Percentiles rank a stretch among this genome's conserved stretches.
phyloP scores from a whole-genome alignment of 2,797 vertebrate species.

The Champsocephalus gunnari region DNA sequence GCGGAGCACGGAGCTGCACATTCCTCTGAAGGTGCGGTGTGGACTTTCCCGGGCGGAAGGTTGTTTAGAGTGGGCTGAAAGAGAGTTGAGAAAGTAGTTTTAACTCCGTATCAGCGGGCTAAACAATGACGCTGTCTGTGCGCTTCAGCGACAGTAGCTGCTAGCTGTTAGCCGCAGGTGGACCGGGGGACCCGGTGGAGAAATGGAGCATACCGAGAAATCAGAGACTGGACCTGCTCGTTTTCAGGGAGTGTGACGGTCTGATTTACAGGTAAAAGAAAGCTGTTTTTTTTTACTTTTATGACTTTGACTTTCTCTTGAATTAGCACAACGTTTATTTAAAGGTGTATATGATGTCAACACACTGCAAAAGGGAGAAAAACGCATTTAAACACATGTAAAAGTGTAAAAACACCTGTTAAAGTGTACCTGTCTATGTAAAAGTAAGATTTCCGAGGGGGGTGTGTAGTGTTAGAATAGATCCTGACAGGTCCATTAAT shows the following conservation, averaged over 20 bases:
- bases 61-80: slow-evolving; percentile 16
- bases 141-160: slow-evolving; percentile 9
- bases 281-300: background rate
- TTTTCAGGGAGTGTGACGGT: slow-evolving; percentile 50
- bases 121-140: background rate
- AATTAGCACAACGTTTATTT: no score
- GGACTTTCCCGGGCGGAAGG: slow-evolving; percentile 49
- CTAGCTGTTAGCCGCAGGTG: slow-evolving; percentile 31
- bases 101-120: background rate
- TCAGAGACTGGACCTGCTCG: slow-evolving; percentile 29
- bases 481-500: background rate
- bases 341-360: background rate
- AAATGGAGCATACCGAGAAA: slow-evolving; percentile 55
- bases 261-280: slow-evolving; percentile 53
- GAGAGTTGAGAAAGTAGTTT: background rate
- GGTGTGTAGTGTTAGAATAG: slow-evolving; percentile 6
- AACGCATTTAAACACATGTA: background rate
- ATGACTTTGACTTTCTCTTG: background rate
- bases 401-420: background rate
- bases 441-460: slow-evolving; percentile 15
- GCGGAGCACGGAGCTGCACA: slow-evolving; percentile 41
- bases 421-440: background rate
- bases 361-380: background rate
- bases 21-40: slow-evolving; percentile 65
- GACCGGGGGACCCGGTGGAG: background rate